Base-by-base conservation (phyloP, 2,113 vertebrate species). In the Herpetotheres cachinnans region DNA sequence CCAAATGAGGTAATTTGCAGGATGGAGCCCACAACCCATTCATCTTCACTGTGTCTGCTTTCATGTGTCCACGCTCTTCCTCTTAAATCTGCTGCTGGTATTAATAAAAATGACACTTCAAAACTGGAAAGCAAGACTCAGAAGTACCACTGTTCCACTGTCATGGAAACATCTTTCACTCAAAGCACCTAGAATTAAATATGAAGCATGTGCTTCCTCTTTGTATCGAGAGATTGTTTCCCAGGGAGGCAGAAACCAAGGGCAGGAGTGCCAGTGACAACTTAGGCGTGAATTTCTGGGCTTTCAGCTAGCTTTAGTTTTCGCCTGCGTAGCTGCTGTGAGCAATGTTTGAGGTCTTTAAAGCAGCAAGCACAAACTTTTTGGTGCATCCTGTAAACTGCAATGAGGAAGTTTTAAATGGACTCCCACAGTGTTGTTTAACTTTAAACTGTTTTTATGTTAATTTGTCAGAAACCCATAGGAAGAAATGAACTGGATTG, bases 391-490 rank as follows among this genome's bases (percentile, higher is more conserved):
- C 42, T 62, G 21, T n/a, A 34, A 66, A 22, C 22, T 3, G 6
- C n/a, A 40, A 9, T 13, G 18, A 56, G 5, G 42, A 34, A 0
- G 1, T 46, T 19, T 26, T 34, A 62, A 56, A 13, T 2, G 8
- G 52, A 27, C 11, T 66, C 34, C 10, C 10, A 6, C 16, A 26
- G 17, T 22, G 26, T 22, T 25, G 20, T n/a, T 58, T 29, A 7
- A 65, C 19, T 46, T 52, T 3, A 4, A 82, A 54, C 6, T 27
- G 19, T 8, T 32, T 59, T 65, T 40, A 44, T 3, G 0, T 26
- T 9, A n/a, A 20, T 61, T 72, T 34, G 50, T 32, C 16, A 42
- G 67, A 66, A 46, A 44, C 22, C 5, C 8, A 4, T 6, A 44
- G 26, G 40, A 69, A 84, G 40, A 66, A 52, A 36, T 7, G 17